These are phyloP conservation scores for Heterohyrax brucei DNA, from an alignment of 2,797 vertebrate species.

Conservation along the genomic window DNA sequence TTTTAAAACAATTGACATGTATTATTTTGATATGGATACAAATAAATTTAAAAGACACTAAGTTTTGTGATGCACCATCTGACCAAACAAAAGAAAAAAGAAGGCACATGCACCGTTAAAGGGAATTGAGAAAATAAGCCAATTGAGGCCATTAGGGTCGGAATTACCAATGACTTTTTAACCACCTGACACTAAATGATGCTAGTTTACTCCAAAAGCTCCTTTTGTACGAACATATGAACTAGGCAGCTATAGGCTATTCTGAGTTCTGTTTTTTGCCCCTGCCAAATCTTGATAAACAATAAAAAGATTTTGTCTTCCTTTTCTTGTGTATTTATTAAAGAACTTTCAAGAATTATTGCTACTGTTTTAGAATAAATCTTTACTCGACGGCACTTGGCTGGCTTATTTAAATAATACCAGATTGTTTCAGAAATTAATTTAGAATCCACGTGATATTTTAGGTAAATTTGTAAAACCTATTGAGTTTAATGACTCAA, in stretches of 20 bases:
- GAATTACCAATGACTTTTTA: background rate
- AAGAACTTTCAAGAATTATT: conserved; percentile 1
- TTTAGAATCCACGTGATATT: conserved; percentile 21
- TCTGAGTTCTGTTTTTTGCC: background rate
- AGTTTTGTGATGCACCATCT: background rate
- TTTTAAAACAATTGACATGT: background rate
- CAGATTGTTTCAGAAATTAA: conserved; percentile 68
- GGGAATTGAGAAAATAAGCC: conserved; percentile 25
- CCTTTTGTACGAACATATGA: conserved; percentile 18
- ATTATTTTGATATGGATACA: conserved; percentile 52
- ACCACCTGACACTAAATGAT: background rate
- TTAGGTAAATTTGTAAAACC: conserved; percentile 56
- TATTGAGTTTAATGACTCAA: conserved; percentile 10
- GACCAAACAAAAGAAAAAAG: background rate
- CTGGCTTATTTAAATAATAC: conserved; percentile 69
- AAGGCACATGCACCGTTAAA: background rate
- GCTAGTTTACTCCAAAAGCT: background rate
- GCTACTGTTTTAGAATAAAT: conserved; percentile 53
- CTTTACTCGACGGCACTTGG: background rate
- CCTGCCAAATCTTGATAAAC: background rate
- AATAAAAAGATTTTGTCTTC: conserved; percentile 54
- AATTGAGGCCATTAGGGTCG: background rate
- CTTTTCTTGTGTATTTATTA: conserved; percentile 21
- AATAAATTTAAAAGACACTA: background rate
- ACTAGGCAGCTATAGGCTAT: background rate